These are phyloP conservation scores for Dorcus hopei DNA, from an alignment of 2,888 invertebrate genomes.

Conservation along the genomic window DNA sequence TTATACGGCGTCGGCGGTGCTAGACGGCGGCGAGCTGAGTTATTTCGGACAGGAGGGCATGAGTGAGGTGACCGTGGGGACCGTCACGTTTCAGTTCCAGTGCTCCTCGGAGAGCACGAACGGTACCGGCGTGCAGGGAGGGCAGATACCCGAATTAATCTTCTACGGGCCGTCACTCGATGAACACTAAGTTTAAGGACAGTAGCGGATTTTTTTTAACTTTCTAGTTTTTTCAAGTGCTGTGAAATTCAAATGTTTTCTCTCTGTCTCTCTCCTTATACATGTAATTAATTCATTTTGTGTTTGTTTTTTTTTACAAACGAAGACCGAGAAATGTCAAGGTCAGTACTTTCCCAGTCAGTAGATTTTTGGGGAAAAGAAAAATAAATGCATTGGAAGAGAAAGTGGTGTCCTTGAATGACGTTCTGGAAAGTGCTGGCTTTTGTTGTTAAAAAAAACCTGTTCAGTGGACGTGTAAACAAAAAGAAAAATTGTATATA, in stretches of 20 bases:
- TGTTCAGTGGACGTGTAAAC: too few relatives aligned
- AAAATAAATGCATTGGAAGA: too few relatives aligned
- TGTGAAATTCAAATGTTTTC: slow-evolving; percentile 26
- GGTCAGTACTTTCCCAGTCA: too few relatives aligned
- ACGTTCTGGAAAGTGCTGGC: too few relatives aligned
- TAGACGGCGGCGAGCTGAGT: slow-evolving; percentile 91
- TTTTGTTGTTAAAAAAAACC: too few relatives aligned
- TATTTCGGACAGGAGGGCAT: slow-evolving; percentile 97
- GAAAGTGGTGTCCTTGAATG: too few relatives aligned
- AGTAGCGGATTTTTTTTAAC: not conserved
- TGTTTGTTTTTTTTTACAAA: too few relatives aligned
- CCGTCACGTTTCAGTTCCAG: slow-evolving; percentile 95
- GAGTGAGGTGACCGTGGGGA: slow-evolving; percentile 89
- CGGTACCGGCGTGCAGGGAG: slow-evolving; percentile 95
- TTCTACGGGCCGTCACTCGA: slow-evolving; percentile 82
- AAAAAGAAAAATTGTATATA: too few relatives aligned
- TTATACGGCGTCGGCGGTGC: slow-evolving; percentile 92
- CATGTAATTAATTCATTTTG: slow-evolving; percentile 11
- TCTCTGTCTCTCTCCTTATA: slow-evolving; percentile 22
- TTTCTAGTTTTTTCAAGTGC: slow-evolving; percentile 28
- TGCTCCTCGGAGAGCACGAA: slow-evolving; percentile 97
- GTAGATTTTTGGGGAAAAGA: too few relatives aligned
- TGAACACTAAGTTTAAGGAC: slow-evolving; percentile 32
- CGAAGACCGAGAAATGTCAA: too few relatives aligned
- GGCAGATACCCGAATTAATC: slow-evolving; percentile 95